Evolutionary conservation across 2,797 vertebrate species (phyloP), one percentile per base, ranked within the genome.

Genomic region (Spizella passerina): DNA sequence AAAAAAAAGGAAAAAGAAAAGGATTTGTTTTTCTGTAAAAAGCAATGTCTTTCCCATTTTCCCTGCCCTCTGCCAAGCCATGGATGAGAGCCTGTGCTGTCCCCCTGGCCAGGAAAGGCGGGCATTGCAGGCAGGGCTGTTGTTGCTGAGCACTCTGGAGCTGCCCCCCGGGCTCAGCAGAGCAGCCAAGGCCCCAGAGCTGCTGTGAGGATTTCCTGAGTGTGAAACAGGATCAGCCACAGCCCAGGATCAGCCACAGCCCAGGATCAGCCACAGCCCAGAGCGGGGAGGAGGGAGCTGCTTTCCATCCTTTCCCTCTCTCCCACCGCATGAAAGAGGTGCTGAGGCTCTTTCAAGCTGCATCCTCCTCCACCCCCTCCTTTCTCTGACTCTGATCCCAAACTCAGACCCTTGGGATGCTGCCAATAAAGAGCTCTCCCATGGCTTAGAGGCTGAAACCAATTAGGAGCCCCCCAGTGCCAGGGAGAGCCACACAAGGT

Each of bases 381-480:
- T 38, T 55, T 9, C 47, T 29, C 32, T 7, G 1, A 4, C 82
- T 78, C 78, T 21, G 76, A 82, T 79, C 83, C 90, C 92, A 53
- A 86, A 32, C 60, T 1, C 44, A 88, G 81, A 82, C 92, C 73
- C 93, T 80, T 36, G 77, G 82, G 94, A 93, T 0, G 17, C 66
- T 88, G 92, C 93, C 95, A 94, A 88, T 46, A 56, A 70, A 87
- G 61, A 94, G 84, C 43, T 82, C 64, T 95, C n/a, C 81, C 81
- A 21, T 85, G 83, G 78, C 23, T 82, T 17, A 4, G 68, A 47
- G 78, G n/a, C 86, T 85, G 93, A 94, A 76, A 81, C 4, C 82
- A 79, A 73, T 88, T 34, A 82, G 78, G 73, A 15, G 1, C n/a
- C 12, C 44, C 47, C 23, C 10, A 39, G 65, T 36, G 47, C 32